These are phyloP conservation scores for Galaxias olidus DNA, from an alignment of 2,797 vertebrate genomes.

Conservation along the genomic window DNA sequence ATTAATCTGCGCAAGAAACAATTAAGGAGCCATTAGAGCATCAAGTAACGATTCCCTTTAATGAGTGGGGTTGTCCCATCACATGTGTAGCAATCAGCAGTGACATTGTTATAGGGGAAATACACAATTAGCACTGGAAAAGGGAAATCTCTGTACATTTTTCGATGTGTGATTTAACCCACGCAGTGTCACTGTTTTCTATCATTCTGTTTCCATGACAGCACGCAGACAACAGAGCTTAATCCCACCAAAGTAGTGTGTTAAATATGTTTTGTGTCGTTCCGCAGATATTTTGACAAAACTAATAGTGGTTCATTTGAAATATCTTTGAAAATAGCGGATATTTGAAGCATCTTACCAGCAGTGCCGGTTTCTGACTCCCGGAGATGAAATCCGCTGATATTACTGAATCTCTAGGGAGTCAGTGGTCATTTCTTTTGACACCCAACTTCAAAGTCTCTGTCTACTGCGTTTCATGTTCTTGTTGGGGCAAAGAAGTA, in stretches of 20 bases:
- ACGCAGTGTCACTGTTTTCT: constrained; percentile 30
- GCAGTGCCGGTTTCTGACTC: constrained; percentile 39
- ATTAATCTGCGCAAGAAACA: constrained; percentile 74
- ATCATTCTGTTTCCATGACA: constrained; percentile 38
- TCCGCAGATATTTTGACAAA: too few species aligned
- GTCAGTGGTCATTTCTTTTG: constrained; percentile 61
- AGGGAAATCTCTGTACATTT: constrained; percentile 27
- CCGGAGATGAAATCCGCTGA: constrained; percentile 36
- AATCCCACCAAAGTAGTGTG: too few species aligned
- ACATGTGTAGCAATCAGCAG: constrained; percentile 30
- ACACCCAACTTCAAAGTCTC: constrained; percentile 69
- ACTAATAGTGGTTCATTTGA: too few species aligned
- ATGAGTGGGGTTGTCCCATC: constrained; percentile 43
- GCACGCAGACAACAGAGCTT: too few species aligned
- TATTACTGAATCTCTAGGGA: constrained; percentile 67
- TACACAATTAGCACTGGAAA: constrained; percentile 58
- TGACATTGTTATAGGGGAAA: constrained; percentile 40
- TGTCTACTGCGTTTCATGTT: constrained; percentile 70
- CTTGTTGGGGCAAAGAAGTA: constrained; percentile 48
- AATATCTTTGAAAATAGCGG: background rate
- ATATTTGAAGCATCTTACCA: background rate
- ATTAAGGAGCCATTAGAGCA: constrained; percentile 72
- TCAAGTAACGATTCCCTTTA: constrained; percentile 66
- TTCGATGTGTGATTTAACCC: constrained; percentile 48
- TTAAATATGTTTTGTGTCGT: too few species aligned